phyloP scores from a whole-genome alignment of 2,888 invertebrate genomes.

The Malachius bipustulatus region DNA sequence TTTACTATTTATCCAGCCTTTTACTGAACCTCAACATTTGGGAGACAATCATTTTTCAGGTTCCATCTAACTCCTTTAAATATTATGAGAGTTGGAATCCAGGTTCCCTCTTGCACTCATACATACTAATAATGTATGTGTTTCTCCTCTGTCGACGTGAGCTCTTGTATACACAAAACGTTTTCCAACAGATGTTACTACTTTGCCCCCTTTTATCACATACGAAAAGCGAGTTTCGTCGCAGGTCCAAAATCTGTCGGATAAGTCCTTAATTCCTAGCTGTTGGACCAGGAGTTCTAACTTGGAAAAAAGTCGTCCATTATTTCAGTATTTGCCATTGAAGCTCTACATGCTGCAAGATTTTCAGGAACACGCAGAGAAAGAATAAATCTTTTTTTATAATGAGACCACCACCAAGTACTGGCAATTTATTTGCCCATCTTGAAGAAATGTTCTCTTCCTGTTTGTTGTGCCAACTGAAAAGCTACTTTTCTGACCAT shows the following conservation, averaged over 20 bases:
- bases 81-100: not conserved
- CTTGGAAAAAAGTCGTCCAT: not conserved
- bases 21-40: not conserved
- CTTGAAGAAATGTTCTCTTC: not conserved
- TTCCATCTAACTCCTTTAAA: not conserved
- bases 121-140: not conserved
- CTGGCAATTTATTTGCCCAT: not conserved
- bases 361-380: not conserved
- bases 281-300: not conserved
- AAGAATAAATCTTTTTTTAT: not conserved
- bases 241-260: not conserved
- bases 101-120: not conserved
- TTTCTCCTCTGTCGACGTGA: not conserved
- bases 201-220: not conserved
- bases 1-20: not conserved
- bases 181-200: not conserved
- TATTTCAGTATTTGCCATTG: not conserved
- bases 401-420: not conserved
- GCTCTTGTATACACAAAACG: not conserved
- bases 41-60: constrained; percentile 1
- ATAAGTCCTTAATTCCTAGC: not conserved
- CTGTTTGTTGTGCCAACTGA: not conserved
- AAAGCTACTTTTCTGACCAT: constrained; percentile 1
- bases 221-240: not conserved
- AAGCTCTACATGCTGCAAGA: not conserved